Evolutionary conservation across 30 jellyfish, hydroid and myxozoan genomes (phyloP), one percentile per base, ranked within the genome.

Genomic region (Cassiopea andromeda): DNA sequence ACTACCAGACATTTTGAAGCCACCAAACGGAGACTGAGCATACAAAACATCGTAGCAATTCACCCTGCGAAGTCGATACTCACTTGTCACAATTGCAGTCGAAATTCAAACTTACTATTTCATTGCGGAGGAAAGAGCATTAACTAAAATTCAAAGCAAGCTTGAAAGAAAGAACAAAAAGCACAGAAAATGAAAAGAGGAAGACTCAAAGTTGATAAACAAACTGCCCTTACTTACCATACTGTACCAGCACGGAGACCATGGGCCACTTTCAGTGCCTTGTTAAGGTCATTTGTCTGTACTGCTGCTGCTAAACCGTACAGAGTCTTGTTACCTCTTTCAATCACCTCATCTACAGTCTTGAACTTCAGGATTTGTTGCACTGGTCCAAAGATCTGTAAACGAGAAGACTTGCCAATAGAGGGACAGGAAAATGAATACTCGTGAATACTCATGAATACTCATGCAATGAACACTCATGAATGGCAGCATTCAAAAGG

Each of bases 241-340:
- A 96, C 97, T 1, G 97, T 96, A 17, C 99, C 99, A 58, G 97
- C 98, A 54, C 98, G 97, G 38, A 96, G 81, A 18, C 96, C 89
- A 78, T 96, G 99, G 7, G 99, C 88, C 14, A 96, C 94, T 46
- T 88, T 81, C 60, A 96, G 67, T 46, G 98, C 98, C 48, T 73
- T 92, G 73, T 92, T 87, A 68, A 96, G 50, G 66, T 83, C 93
- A 46, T 85, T 83, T 5, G 99, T 96, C 46, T 75, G 81, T 9
- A 96, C 97, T 4, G 97, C 97, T 46, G 98, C 99, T 13, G 98
- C 99, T 87, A 96, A 85, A 44, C 99, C 99, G 89, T 91, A 96
- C 78, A 85, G 45, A 3, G 99, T 96, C n/a, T 84, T 78, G 92
- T 96, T 96, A 10, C 97, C 97, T 44, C 99, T 80, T 48, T 92